Conservation (phyloP, 2,113 vertebrate genomes). For the Python bivittatus region DNA sequence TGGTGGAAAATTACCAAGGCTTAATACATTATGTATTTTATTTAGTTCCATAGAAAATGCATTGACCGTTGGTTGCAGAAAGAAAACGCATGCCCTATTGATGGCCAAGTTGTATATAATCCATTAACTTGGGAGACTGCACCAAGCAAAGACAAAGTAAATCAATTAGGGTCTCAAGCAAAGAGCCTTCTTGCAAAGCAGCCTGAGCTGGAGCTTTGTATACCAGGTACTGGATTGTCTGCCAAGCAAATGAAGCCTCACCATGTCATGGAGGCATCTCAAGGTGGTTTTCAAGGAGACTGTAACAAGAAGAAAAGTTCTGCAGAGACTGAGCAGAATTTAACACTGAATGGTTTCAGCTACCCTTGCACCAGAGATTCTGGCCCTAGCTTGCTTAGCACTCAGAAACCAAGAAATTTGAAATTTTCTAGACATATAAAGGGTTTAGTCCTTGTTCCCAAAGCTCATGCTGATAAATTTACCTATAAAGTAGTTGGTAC, state of each 20-base stretch:
- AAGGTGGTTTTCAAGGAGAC: conserved; percentile 15
- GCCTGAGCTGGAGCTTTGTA: conserved; percentile 58
- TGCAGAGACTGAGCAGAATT: conserved; percentile 24
- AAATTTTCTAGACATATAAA: conserved; percentile 51
- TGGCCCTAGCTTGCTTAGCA: conserved; percentile 36
- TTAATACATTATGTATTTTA: conserved; percentile 15
- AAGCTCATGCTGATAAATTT: conserved; percentile 34
- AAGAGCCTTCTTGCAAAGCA: conserved; percentile 37
- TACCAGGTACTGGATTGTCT: conserved; percentile 69
- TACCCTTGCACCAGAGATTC: conserved; percentile 36
- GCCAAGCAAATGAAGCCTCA: conserved; percentile 36
- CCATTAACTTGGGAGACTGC: conserved; percentile 61
- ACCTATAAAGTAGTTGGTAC: not conserved
- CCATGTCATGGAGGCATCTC: conserved; percentile 21
- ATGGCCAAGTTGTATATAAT: conserved; percentile 72
- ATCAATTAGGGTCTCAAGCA: conserved; percentile 13
- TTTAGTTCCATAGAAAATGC: conserved; percentile 76
- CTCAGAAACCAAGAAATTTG: conserved; percentile 42
- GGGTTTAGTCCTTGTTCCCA: conserved; percentile 33
- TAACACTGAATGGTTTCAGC: conserved; percentile 35
- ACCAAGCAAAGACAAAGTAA: conserved; percentile 22
- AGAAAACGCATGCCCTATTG: conserved; percentile 73
- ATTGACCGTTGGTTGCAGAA: conserved; percentile 70
- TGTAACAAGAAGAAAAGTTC: conserved; percentile 8
- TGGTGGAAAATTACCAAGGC: not conserved